Percentiles rank a stretch among this genome's conserved stretches.
Conservation (phyloP, 2,888 invertebrate genomes). For the Spicauda simplicius region DNA sequence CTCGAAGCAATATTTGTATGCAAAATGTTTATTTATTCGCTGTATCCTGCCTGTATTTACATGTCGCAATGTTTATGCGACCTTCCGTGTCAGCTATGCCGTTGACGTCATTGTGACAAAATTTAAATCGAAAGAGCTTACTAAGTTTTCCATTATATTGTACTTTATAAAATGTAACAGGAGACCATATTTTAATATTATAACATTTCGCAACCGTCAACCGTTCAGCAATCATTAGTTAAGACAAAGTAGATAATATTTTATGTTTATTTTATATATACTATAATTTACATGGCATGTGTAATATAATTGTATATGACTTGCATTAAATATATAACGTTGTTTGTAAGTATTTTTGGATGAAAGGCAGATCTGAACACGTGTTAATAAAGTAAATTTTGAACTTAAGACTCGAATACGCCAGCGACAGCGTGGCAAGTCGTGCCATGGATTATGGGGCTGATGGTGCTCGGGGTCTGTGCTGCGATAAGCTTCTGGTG, state of each 20-base stretch:
- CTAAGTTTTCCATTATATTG: neutral
- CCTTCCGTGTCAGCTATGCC: neutral
- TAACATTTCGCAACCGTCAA: neutral
- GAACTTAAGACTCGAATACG: conserved; percentile 61
- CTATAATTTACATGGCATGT: neutral
- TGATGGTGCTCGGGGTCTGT: conserved; percentile 88
- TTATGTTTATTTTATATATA: neutral
- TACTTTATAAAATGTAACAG: neutral
- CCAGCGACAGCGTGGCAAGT: conserved; percentile 71
- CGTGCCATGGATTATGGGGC: conserved; percentile 88
- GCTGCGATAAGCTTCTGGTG: conserved; percentile 87
- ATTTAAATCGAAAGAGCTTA: neutral
- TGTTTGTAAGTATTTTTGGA: neutral
- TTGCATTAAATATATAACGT: neutral
- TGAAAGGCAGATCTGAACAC: neutral
- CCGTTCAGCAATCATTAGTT: neutral
- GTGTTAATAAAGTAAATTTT: conserved; percentile 42
- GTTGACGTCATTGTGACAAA: conserved; percentile 1
- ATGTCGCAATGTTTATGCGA: conserved; percentile 10
- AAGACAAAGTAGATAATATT: neutral
- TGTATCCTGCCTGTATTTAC: conserved; percentile 10
- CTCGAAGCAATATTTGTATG: conserved; percentile 19
- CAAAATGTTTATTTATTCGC: conserved; percentile 32
- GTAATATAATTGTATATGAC: neutral
- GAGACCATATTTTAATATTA: neutral